Base-by-base conservation (phyloP, 2,797 vertebrate species). In the Cynopterus sphinx region DNA sequence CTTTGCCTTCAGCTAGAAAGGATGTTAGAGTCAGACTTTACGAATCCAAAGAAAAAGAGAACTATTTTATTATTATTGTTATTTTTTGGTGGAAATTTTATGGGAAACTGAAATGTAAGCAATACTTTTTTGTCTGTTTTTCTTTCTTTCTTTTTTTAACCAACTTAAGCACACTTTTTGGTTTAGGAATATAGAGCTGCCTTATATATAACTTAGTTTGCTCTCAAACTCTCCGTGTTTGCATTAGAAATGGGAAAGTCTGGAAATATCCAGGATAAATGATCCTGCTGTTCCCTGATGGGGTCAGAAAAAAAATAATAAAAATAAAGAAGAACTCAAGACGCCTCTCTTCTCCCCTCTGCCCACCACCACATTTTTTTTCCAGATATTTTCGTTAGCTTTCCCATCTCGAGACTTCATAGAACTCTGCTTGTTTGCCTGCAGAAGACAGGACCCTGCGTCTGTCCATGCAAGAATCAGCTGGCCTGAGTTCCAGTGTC, bases 151-250 rank as follows among this genome's bases (percentile, higher is more conserved):
- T 12, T 53, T 39, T 75, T 77, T 84, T 46, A 5, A 78, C 95
- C 74, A 87, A 84, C n/a, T 41, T 90, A 95, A 96, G 75, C 74
- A 96, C 57, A 75, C 15, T 24, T 71, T 61, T 89, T 95, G 91
- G 63, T 84, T 74, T 82, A 88, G 81, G 93, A 95, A 70, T 97
- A 97, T 91, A 97, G 91, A 85, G 92, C 73, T 83, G 92, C 79
- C 96, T 96, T 97, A 82, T 97, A 83, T 90, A 73, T 85, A 87
- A 91, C 74, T 96, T 71, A 88, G 92, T 93, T 92, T 94, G 90
- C 95, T 96, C 90, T 91, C 95, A 96, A 97, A 97, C 87, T 77
- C 92, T 92, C 84, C 36, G 3, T 96, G 94, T 97, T 97, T 97
- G 77, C 82, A 41, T 97, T 97, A 96, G 94, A 95, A 77, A 82